Evolutionary conservation across 2,888 invertebrate genomes (phyloP).

Genomic region (Polylopha cassiicola): DNA sequence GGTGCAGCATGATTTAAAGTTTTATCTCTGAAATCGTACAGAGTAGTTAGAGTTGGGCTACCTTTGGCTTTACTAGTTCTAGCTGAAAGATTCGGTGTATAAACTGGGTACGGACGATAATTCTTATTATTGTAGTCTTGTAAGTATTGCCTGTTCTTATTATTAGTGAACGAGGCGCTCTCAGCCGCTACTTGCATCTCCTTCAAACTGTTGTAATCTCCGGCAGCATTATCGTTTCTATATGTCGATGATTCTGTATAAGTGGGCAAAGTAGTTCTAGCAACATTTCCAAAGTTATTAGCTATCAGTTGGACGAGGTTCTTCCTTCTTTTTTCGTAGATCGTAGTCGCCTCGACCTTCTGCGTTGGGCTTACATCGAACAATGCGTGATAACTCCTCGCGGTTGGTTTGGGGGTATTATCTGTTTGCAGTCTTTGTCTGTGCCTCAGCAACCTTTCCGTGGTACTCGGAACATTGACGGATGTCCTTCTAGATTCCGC

Average conservation of each 20-base stretch:
- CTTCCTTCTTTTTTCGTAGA: conserved; percentile 58
- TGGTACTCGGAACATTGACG: conserved; percentile 55
- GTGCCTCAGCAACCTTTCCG: conserved; percentile 55
- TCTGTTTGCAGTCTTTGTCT: conserved; percentile 55
- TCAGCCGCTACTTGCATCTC: conserved; percentile 87
- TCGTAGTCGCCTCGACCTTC: conserved; percentile 51
- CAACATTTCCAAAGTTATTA: conserved; percentile 53
- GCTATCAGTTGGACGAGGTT: conserved; percentile 63
- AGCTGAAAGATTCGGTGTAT: conserved; percentile 53
- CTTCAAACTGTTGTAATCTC: conserved; percentile 61
- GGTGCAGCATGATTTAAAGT: conserved; percentile 33
- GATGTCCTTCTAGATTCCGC: conserved; percentile 56
- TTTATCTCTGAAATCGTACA: conserved; percentile 63
- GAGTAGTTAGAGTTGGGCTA: conserved; percentile 62
- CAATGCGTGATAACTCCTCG: conserved; percentile 56
- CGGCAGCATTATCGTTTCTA: conserved; percentile 53
- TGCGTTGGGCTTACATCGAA: conserved; percentile 55
- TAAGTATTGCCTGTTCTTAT: conserved; percentile 63
- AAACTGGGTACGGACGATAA: conserved; percentile 63
- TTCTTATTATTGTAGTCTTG: conserved; percentile 63
- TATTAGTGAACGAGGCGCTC: conserved; percentile 84
- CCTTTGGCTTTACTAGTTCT: conserved; percentile 47
- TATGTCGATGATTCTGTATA: conserved; percentile 55
- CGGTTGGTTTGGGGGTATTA: conserved; percentile 48
- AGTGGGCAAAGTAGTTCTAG: conserved; percentile 50